phyloP scores from a whole-genome alignment of 2,113 vertebrate genomes.

The Osmerus mordax region DNA sequence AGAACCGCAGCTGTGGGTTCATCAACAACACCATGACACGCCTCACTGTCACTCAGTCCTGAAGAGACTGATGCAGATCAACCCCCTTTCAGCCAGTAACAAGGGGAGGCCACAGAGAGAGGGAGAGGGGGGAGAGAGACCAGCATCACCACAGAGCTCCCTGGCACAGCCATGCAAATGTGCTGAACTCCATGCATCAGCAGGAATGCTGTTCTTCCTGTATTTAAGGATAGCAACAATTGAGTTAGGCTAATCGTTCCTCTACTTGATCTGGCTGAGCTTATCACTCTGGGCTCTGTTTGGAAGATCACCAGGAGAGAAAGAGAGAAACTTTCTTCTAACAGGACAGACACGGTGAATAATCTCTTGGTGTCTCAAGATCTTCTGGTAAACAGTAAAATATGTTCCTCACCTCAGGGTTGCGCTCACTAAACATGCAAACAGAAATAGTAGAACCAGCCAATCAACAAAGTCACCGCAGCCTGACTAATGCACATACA shows the following conservation, averaged over 20 bases:
- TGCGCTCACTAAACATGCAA: not conserved
- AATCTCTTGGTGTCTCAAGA: not conserved
- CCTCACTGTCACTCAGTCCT: slow-evolving; percentile 10
- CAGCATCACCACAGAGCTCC: not conserved
- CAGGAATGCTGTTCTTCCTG: not conserved
- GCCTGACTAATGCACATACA: too few species aligned
- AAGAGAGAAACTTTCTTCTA: not conserved
- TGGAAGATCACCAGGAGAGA: not conserved
- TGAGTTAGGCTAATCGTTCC: not conserved
- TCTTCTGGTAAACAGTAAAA: not conserved
- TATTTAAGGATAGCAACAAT: slow-evolving; percentile 4
- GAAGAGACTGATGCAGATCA: slow-evolving; percentile 20
- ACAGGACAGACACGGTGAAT: not conserved
- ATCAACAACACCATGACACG: not conserved
- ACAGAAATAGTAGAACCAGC: not conserved
- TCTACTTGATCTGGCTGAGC: slow-evolving; percentile 5
- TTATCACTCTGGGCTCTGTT: not conserved
- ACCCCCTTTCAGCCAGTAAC: slow-evolving; percentile 5
- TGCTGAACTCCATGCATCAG: too few species aligned
- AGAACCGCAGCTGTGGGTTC: slow-evolving; percentile 24
- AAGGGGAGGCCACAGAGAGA: not conserved
- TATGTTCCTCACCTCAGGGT: not conserved
- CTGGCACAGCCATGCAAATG: too few species aligned
- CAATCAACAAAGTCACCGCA: too few species aligned
- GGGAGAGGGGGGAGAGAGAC: not conserved